These are phyloP conservation scores for Anabas testudineus DNA, from an alignment of 2,797 vertebrate genomes.

Conservation along the genomic window DNA sequence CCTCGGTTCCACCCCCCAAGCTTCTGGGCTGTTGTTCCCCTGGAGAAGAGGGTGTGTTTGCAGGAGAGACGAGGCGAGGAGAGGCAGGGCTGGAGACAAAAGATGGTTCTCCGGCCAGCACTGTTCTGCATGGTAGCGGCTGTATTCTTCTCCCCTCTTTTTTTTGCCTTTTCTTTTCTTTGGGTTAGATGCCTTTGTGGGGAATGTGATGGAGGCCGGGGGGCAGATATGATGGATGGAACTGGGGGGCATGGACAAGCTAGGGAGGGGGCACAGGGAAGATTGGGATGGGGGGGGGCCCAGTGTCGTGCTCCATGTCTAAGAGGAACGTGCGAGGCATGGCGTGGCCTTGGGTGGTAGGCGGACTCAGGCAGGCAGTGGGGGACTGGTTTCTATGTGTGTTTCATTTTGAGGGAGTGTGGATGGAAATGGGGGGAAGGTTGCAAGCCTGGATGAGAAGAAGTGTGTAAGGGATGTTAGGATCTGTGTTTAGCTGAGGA, in stretches of 20 bases:
- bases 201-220: conserved; percentile 66
- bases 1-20: conserved; percentile 75
- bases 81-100: conserved; percentile 76
- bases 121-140: conserved; percentile 82
- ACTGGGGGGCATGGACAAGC: conserved; percentile 56
- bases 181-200: conserved; percentile 73
- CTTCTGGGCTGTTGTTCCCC: conserved; percentile 74
- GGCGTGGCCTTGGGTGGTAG: conserved; percentile 69
- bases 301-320: conserved; percentile 81
- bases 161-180: conserved; percentile 76
- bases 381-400: conserved; percentile 33
- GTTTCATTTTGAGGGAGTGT: conserved; percentile 51
- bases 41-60: conserved; percentile 81
- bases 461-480: conserved; percentile 11
- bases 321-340: conserved; percentile 80
- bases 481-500: conserved; percentile 22
- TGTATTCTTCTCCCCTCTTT: conserved; percentile 72
- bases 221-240: conserved; percentile 83
- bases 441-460: conserved; percentile 5
- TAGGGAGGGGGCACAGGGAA: conserved; percentile 30
- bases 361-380: conserved; percentile 28
- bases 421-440: conserved; percentile 39
- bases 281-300: conserved; percentile 59
- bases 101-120: conserved; percentile 67
- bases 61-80: conserved; percentile 73